Conservation (phyloP, 1,140 invertebrate genomes). For the Caenorhabditis briggsae region DNA sequence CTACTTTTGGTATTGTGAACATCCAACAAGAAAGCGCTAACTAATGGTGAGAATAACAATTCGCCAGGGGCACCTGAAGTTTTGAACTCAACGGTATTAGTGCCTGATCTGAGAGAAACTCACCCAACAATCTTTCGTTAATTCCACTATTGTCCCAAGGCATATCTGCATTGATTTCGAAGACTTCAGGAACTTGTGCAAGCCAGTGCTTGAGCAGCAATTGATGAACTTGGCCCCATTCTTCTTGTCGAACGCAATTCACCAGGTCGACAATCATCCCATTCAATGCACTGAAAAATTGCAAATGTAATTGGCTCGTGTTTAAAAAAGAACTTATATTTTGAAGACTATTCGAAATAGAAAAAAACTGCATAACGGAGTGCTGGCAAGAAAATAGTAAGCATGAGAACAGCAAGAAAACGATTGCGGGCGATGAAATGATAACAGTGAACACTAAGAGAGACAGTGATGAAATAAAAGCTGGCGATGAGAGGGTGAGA, state of each 20-base stretch:
- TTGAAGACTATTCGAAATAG: neutral
- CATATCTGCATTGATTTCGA: slow-evolving; percentile 61
- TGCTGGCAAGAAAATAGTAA: too few relatives aligned
- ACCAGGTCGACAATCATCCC: slow-evolving; percentile 70
- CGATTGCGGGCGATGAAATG: slow-evolving; percentile 9
- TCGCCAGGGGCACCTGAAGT: slow-evolving; percentile 49
- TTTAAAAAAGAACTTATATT: too few relatives aligned
- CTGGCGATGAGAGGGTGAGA: neutral
- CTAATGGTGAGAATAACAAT: slow-evolving; percentile 49
- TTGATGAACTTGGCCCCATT: slow-evolving; percentile 68
- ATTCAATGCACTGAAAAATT: neutral
- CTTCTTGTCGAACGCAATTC: slow-evolving; percentile 64
- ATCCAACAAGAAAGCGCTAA: slow-evolving; percentile 37
- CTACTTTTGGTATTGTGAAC: slow-evolving; percentile 56
- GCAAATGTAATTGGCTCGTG: too few relatives aligned
- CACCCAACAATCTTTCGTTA: slow-evolving; percentile 70
- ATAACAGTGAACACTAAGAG: slow-evolving; percentile 29
- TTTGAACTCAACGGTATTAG: neutral
- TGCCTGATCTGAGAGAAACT: slow-evolving; percentile 46
- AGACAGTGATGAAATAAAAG: too few relatives aligned
- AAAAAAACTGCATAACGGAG: neutral
- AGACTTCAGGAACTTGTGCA: slow-evolving; percentile 62
- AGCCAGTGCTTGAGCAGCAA: slow-evolving; percentile 75
- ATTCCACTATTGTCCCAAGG: slow-evolving; percentile 68
- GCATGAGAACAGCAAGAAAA: neutral